A percentile compares a stretch with the other conserved stretches of the same genome.
phyloP scores from a whole-genome alignment of 1,140 invertebrate genomes.

The Caenorhabditis tropicalis region DNA sequence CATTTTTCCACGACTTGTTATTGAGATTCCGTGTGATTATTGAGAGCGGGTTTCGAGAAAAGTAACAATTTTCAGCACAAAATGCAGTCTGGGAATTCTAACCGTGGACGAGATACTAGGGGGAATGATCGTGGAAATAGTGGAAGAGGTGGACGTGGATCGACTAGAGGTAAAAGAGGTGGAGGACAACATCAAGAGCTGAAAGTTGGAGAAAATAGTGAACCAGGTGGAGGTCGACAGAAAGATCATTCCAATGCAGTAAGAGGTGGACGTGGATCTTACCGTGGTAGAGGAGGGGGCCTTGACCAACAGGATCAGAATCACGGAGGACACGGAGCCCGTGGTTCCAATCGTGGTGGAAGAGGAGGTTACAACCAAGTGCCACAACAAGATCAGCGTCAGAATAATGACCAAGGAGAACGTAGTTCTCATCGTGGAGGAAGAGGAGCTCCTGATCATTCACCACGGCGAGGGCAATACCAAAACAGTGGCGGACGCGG shows the following conservation, averaged over 20 bases:
- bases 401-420: no score
- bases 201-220: not conserved
- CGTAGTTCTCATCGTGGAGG: no score
- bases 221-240: not conserved
- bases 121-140: not conserved
- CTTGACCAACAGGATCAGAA: no score
- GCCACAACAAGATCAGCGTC: no score
- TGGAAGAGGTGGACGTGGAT: not conserved
- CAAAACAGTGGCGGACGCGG: not conserved
- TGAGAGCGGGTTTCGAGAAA: not conserved
- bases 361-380: no score
- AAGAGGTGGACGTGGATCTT: not conserved
- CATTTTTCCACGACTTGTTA: slow-evolving; percentile 42
- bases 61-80: slow-evolving; percentile 24
- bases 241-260: no score
- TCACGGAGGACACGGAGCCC: no score
- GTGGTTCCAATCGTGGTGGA: no score
- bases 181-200: not conserved
- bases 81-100: not conserved
- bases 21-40: slow-evolving; percentile 12
- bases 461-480: no score
- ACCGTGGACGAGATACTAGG: not conserved
- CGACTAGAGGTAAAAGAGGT: not conserved
- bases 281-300: no score
- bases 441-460: no score